A percentile compares a stretch with the other conserved stretches of the same genome.
Evolutionary conservation across 2,113 vertebrate species (phyloP).

Genomic region (Pluvianellus socialis): DNA sequence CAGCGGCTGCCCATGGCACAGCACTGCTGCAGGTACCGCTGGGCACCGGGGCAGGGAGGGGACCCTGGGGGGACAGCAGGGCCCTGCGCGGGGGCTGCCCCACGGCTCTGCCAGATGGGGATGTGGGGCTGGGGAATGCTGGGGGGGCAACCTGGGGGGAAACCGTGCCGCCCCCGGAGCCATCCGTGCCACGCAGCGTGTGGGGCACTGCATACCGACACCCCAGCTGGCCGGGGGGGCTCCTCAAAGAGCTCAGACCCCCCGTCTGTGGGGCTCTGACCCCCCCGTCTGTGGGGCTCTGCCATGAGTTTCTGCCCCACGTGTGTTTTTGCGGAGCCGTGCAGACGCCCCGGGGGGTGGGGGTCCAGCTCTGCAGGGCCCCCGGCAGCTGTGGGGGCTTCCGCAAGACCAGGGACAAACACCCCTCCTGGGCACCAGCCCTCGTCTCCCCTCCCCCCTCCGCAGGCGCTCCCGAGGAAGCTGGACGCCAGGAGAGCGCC

Average conservation of each 20-base stretch:
- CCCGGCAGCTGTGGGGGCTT: fast-evolving
- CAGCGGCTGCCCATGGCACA: background rate
- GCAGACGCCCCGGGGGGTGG: no score
- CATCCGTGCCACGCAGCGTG: fast-evolving
- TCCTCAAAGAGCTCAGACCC: no score
- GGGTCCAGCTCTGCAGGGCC: fast-evolving
- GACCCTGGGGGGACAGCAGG: background rate
- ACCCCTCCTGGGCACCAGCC: background rate
- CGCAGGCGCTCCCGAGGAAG: conserved; percentile 59
- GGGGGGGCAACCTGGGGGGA: background rate
- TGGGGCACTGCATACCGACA: background rate
- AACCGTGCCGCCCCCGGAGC: fast-evolving
- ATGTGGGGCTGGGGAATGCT: background rate
- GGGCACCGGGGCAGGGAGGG: background rate
- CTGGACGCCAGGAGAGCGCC: conserved; percentile 35
- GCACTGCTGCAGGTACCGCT: background rate
- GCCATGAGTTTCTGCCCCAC: background rate
- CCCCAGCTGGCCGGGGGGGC: no score
- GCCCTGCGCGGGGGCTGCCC: background rate
- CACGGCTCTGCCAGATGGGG: background rate
- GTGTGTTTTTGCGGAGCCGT: fast-evolving
- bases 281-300: background rate
- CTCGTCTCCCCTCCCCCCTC: background rate
- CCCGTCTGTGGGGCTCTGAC: background rate
- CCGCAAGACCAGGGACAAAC: background rate